Evolutionary conservation across 2,888 invertebrate species (phyloP), one percentile per base, ranked within the genome.

Genomic region (Polydrusus cervinus): DNA sequence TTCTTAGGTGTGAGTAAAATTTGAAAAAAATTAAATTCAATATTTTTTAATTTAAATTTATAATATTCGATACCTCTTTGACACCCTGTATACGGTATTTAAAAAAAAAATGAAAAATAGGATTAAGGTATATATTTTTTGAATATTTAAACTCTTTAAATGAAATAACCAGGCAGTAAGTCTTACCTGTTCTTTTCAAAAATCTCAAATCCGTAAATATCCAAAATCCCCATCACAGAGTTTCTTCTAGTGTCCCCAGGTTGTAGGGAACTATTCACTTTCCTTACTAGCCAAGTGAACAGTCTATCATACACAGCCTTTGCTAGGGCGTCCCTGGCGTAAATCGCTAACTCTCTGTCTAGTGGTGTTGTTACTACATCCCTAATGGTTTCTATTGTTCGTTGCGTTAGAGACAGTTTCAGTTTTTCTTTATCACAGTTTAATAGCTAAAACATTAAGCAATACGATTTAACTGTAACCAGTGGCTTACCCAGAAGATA

Each of bases 151-250:
- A 25, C 5, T 3, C 25, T n/a, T n/a, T n/a, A 25, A 3, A 25
- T 25, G 1, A 25, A 25, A 25, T 25, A 25, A 25, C 25, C 25
- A 25, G 25, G 5, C 1, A 3, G 25, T 5, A 25, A 25, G 5
- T 9, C 16, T 16, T 82, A 94, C 93, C 94, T 94, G 85, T 97
- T 97, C 80, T 91, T 93, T 67, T 94, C 91, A 89, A 97, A 97
- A 79, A 97, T 96, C 87, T 97, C 97, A 85, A 97, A 97, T 62
- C 97, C 97, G 83, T 97, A 97, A 82, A 97, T 97, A 86, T 97
- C 97, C 79, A 97, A 88, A 80, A 97, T 95, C 1, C 97, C 97
- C 88, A 97, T 95, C 0, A 96, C 93, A 1, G 90, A 90, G 20
- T 92, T 92, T 75, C 89, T 89, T 55, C 88, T 88, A 16, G 89